phyloP scores from a whole-genome alignment of 2,797 vertebrate genomes.

The Dallia pectoralis region DNA sequence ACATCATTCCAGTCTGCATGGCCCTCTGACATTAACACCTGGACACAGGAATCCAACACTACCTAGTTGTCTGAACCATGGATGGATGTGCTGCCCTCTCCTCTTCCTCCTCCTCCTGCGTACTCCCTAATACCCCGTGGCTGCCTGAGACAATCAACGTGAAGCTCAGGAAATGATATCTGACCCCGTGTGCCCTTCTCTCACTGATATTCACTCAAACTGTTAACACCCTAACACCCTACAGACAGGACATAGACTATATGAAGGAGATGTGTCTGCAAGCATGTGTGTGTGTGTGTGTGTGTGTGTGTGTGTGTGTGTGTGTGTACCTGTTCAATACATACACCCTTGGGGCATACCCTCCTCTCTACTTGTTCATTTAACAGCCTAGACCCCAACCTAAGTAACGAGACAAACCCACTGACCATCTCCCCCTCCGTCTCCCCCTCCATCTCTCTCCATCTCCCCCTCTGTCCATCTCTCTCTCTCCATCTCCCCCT shows the following conservation, averaged over 20 bases:
- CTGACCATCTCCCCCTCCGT: conserved; percentile 52
- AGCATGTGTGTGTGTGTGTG: conserved; percentile 12
- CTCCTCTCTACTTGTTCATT: conserved; percentile 58
- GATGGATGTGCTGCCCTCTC: conserved; percentile 51
- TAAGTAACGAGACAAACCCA: conserved; percentile 44
- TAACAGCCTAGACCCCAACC: conserved; percentile 54
- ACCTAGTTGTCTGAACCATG: conserved; percentile 47
- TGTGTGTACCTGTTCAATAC: conserved; percentile 39
- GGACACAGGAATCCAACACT: conserved; percentile 11
- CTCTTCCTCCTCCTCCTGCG: not conserved
- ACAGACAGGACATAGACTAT: not conserved
- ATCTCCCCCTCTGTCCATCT: conserved; percentile 35
- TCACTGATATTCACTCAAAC: conserved; percentile 64
- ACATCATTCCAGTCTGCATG: conserved; percentile 4
- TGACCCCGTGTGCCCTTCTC: conserved; percentile 71
- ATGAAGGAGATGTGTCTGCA: not conserved
- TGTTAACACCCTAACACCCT: conserved; percentile 61
- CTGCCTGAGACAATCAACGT: conserved; percentile 65
- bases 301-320: conserved; percentile 25
- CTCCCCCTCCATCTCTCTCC: conserved; percentile 53
- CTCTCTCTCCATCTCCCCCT: not conserved
- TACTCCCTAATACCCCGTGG: conserved; percentile 42
- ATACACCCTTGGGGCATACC: conserved; percentile 41
- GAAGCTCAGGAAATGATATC: conserved; percentile 74
- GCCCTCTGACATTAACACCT: conserved; percentile 2